Percentiles rank a stretch among this genome's conserved stretches.
phyloP scores from a whole-genome alignment of 2,113 vertebrate species.

The Centropus unirufus region DNA sequence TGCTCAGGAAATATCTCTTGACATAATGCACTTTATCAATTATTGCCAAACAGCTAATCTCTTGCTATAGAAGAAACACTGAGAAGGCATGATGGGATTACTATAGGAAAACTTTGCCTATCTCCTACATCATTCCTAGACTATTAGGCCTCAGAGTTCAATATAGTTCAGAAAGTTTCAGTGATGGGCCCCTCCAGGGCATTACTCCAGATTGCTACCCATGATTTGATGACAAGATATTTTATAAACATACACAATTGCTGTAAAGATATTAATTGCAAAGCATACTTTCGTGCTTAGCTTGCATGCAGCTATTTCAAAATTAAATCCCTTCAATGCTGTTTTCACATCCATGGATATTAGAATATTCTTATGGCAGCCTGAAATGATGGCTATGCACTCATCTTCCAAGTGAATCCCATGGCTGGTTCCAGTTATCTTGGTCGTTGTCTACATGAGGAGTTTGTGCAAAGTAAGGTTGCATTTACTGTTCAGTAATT shows the following conservation, averaged over 20 bases:
- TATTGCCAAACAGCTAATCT: not conserved
- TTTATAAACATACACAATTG: not conserved
- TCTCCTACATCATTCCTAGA: not conserved
- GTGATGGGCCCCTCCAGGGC: not conserved
- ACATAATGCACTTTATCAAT: slow-evolving; percentile 2
- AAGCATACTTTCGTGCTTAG: not conserved
- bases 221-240: not conserved
- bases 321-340: slow-evolving; percentile 7
- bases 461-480: not conserved
- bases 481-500: not conserved
- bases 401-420: not conserved
- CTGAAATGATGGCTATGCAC: fast-evolving
- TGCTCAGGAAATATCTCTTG: not conserved
- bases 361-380: not conserved
- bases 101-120: not conserved
- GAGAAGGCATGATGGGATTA: not conserved
- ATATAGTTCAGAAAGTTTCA: not conserved
- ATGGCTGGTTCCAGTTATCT: not conserved
- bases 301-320: not conserved
- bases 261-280: slow-evolving; percentile 8
- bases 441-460: not conserved
- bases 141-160: not conserved
- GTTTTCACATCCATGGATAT: not conserved
- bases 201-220: not conserved
- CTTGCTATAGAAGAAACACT: not conserved